Percentiles rank a stretch among this genome's conserved stretches.
These are phyloP conservation scores for Trichacis sp. DNA, from an alignment of 2,888 invertebrate species.

Conservation along the genomic window DNA sequence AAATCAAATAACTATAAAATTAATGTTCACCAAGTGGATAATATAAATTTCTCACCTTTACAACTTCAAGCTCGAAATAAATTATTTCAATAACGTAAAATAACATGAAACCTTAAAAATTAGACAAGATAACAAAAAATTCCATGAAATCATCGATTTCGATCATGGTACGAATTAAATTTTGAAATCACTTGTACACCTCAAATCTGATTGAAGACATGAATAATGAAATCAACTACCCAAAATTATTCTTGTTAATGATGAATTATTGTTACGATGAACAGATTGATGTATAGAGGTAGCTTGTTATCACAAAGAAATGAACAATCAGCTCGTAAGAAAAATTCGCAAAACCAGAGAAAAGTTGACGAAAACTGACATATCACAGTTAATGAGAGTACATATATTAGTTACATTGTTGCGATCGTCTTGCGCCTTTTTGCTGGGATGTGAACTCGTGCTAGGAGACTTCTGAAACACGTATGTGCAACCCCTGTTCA, in stretches of 20 bases:
- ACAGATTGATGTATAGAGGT: constrained; percentile 3
- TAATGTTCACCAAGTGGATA: no score
- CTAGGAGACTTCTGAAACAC: constrained; percentile 68
- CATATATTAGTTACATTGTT: constrained; percentile 64
- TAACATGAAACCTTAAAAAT: no score
- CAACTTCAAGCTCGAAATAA: no score
- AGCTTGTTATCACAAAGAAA: constrained; percentile 8
- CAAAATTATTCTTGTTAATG: no score
- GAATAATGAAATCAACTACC: no score
- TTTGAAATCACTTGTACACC: no score
- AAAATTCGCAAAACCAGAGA: constrained; percentile 11
- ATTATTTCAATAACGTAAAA: no score
- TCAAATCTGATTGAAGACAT: background rate
- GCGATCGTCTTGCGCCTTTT: constrained; percentile 67
- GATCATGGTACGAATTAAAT: no score
- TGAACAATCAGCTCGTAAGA: constrained; percentile 8
- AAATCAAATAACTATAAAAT: no score
- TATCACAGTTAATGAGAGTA: constrained; percentile 49
- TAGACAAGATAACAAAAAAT: no score
- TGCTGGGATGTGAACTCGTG: constrained; percentile 67
- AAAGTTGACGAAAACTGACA: constrained; percentile 52
- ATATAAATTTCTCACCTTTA: no score
- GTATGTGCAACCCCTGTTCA: constrained; percentile 61
- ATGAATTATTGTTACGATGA: background rate
- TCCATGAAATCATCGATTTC: no score